phyloP scores from a whole-genome alignment of 1,140 invertebrate species.

The Danaus melanippus region DNA sequence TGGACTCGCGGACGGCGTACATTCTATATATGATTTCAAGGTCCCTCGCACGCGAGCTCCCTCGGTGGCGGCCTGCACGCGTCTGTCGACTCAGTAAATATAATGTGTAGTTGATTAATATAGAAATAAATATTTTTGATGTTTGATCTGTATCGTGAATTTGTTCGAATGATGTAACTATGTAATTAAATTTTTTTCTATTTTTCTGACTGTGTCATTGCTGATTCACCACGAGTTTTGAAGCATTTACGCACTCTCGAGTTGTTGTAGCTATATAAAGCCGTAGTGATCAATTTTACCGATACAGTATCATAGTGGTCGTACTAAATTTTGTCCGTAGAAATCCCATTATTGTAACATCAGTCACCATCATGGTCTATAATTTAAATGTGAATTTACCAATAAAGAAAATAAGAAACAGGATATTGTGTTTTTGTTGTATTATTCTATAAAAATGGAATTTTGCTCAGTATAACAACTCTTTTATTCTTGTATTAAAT shows the following conservation, averaged over 20 bases:
- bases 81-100: conserved; percentile 51
- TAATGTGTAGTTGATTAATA: conserved; percentile 61
- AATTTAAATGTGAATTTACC: conserved; percentile 71
- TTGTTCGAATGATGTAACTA: conserved; percentile 46
- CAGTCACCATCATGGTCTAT: conserved; percentile 65
- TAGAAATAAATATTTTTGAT: conserved; percentile 64
- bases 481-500: no score
- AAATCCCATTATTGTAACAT: conserved; percentile 61
- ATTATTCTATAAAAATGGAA: no score
- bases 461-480: no score
- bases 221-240: conserved; percentile 48
- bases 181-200: conserved; percentile 51
- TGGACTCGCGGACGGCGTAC: conserved; percentile 35
- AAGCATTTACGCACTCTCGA: conserved; percentile 67
- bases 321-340: conserved; percentile 67
- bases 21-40: conserved; percentile 4
- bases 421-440: conserved; percentile 21
- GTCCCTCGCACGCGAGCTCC: no score
- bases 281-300: conserved; percentile 63
- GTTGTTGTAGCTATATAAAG: conserved; percentile 59
- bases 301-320: conserved; percentile 62
- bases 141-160: conserved; percentile 64
- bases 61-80: conserved; percentile 36
- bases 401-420: conserved; percentile 64
- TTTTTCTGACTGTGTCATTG: conserved; percentile 47